Percentiles rank a stretch among this genome's conserved stretches.
These are phyloP conservation scores for Trematocara unimaculatum DNA, from an alignment of 2,113 vertebrate species.

Conservation along the genomic window DNA sequence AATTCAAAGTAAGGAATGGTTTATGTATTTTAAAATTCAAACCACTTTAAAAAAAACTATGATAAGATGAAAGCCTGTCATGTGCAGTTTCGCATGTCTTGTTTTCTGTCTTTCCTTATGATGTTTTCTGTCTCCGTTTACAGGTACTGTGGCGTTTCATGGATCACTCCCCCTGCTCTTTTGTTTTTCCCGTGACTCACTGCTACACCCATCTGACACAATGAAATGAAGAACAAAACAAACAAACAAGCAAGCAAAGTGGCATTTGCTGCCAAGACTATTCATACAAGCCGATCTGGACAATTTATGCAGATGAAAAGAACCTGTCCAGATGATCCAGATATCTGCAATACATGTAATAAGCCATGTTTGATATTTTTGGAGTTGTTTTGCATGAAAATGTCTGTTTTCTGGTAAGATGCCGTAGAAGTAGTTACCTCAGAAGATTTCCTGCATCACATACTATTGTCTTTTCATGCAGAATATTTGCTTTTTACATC, in stretches of 20 bases:
- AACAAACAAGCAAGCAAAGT: conserved; percentile 4
- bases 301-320: not conserved
- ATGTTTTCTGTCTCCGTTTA: not conserved
- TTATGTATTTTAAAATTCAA: not conserved
- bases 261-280: not conserved
- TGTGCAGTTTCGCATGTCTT: not conserved
- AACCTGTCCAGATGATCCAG: not conserved
- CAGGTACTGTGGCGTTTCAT: conserved; percentile 62
- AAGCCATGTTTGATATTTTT: not conserved
- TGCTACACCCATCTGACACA: not conserved
- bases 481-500: not conserved
- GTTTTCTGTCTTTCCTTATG: not conserved
- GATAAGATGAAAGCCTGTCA: not conserved
- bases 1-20: conserved; percentile 72
- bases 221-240: not conserved
- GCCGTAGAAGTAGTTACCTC: not conserved
- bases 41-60: not conserved
- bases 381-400: not conserved
- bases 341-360: not conserved
- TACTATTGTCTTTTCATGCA: not conserved
- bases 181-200: conserved; percentile 28
- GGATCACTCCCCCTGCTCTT: conserved; percentile 37
- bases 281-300: not conserved
- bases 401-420: not conserved
- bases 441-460: not conserved